phyloP scores from a whole-genome alignment of 1,140 invertebrate species.

The Drosophila auraria region DNA sequence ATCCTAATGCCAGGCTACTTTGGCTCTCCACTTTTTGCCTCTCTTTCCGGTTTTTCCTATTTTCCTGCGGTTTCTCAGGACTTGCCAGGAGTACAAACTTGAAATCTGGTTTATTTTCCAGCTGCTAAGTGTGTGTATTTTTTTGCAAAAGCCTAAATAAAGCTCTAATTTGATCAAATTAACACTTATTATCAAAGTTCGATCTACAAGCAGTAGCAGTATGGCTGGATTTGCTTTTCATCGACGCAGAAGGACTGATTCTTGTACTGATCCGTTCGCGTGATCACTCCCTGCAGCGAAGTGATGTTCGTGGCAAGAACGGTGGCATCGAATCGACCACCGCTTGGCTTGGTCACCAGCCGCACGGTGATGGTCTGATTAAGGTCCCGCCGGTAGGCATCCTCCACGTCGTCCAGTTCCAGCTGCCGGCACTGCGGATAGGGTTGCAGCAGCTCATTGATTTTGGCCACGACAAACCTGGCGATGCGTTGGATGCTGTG shows the following conservation, averaged over 20 bases:
- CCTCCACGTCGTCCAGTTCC: slow-evolving; percentile 1
- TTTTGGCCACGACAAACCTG: not conserved
- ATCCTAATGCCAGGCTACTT: slow-evolving; percentile 25
- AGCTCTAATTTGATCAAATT: no score
- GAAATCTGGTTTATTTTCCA: not conserved
- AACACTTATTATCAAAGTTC: no score
- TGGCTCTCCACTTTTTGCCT: slow-evolving; percentile 2
- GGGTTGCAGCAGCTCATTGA: slow-evolving; percentile 7
- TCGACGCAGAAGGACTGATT: slow-evolving; percentile 8
- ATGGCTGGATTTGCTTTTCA: slow-evolving; percentile 2
- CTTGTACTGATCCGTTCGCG: slow-evolving; percentile 18
- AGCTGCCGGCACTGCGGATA: slow-evolving; percentile 14
- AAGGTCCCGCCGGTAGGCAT: slow-evolving; percentile 13
- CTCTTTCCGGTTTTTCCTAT: not conserved
- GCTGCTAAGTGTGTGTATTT: no score
- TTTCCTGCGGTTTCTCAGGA: not conserved
- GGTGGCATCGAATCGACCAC: slow-evolving; percentile 25
- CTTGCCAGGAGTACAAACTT: not conserved
- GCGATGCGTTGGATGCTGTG: not conserved
- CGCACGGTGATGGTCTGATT: slow-evolving; percentile 6
- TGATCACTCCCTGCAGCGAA: slow-evolving; percentile 10
- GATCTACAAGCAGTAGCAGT: slow-evolving; percentile 26
- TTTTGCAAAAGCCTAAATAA: no score
- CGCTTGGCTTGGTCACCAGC: slow-evolving; percentile 16
- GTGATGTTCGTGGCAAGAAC: not conserved